A percentile compares a stretch with the other conserved stretches of the same genome.
phyloP scores from a whole-genome alignment of 1,140 invertebrate genomes.

The Aphaenogaster rudis region DNA sequence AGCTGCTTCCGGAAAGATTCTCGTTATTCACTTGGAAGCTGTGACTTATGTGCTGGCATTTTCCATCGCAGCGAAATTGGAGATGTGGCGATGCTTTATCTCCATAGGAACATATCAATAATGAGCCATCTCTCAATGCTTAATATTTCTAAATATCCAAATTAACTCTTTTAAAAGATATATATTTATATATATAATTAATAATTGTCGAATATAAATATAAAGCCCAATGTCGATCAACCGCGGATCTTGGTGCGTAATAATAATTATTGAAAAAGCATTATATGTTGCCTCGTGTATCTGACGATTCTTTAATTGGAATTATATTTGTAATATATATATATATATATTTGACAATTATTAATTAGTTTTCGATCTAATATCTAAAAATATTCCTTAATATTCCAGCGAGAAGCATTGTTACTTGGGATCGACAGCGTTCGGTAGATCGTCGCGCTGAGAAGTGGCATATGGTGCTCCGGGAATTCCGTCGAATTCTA shows the following conservation, averaged over 20 bases:
- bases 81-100: background rate
- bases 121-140: background rate
- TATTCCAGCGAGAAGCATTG: background rate
- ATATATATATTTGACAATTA: background rate
- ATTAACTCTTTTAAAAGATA: background rate
- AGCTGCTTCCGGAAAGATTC: constrained; percentile 23
- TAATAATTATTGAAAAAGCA: too few species aligned
- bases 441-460: background rate
- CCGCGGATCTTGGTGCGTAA: too few species aligned
- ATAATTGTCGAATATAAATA: background rate
- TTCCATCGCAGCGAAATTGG: constrained; percentile 4
- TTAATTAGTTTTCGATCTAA: background rate
- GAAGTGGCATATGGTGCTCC: constrained; percentile 50
- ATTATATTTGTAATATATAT: background rate
- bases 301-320: too few species aligned
- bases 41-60: constrained; percentile 29
- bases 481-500: constrained; percentile 59
- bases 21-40: constrained; percentile 31
- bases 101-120: background rate
- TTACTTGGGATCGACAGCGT: constrained; percentile 3
- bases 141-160: background rate
- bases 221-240: too few species aligned
- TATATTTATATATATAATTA: background rate
- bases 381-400: background rate
- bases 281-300: too few species aligned